Percentiles rank a stretch among this genome's conserved stretches.
Conservation (phyloP, 2,888 invertebrate genomes). For the Caenorhabditis becei region DNA sequence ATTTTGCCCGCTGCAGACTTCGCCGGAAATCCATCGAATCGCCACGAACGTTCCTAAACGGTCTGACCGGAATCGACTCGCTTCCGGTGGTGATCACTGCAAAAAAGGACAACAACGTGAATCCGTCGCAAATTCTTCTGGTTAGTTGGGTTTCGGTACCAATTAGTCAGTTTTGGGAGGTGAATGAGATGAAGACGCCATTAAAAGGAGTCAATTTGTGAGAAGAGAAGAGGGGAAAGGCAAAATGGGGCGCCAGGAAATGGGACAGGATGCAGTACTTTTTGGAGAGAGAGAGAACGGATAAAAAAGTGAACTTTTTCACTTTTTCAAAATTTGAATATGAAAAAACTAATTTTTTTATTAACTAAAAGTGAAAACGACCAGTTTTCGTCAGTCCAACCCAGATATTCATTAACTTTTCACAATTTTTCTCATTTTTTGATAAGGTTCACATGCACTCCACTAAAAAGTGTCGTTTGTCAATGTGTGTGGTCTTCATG, state of each 20-base stretch:
- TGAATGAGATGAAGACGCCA: constrained; percentile 34
- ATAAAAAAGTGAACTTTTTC: no score
- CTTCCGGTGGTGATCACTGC: constrained; percentile 58
- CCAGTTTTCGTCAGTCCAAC: no score
- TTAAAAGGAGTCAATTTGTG: constrained; percentile 56
- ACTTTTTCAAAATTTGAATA: no score
- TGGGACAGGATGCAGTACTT: constrained; percentile 30
- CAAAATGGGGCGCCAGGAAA: constrained; percentile 27
- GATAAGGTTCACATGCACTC: no score
- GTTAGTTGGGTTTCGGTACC: constrained; percentile 46
- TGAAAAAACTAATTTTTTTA: no score
- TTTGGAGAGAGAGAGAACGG: constrained; percentile 1
- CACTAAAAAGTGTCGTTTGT: neutral
- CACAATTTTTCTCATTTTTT: no score
- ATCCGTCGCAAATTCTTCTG: constrained; percentile 56
- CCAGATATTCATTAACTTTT: no score
- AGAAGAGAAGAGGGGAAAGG: no score
- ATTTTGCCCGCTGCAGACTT: constrained; percentile 32
- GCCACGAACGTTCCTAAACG: constrained; percentile 61
- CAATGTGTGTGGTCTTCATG: constrained; percentile 4
- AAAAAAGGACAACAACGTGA: constrained; percentile 36
- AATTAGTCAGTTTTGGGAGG: constrained; percentile 7
- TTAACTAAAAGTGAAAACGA: no score
- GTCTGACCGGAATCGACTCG: constrained; percentile 52
- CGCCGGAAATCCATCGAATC: constrained; percentile 63